Evolutionary conservation across 2,113 vertebrate genomes (phyloP).

Genomic region (Equus quagga): DNA sequence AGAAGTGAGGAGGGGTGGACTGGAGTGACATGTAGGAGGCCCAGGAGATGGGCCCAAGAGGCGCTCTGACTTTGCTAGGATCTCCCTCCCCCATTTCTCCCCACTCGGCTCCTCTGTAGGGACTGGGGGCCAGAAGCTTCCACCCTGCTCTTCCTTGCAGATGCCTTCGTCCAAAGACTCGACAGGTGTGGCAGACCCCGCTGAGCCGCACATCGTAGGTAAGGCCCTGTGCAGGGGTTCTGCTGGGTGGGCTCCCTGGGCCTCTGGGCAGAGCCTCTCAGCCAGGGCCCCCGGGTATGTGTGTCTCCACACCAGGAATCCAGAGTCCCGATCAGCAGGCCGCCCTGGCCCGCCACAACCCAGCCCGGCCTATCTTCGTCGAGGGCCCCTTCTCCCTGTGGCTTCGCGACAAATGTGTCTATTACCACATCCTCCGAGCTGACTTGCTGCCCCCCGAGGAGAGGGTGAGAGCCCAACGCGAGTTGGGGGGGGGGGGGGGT

Average conservation of each 20-base stretch:
- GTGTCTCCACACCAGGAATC: constrained; percentile 85
- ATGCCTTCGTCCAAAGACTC: constrained; percentile 51
- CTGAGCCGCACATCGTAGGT: constrained; percentile 72
- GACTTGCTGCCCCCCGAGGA: constrained; percentile 87
- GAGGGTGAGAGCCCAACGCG: constrained; percentile 81
- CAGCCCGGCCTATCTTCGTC: constrained; percentile 89
- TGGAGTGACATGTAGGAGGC: background rate
- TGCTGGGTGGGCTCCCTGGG: background rate
- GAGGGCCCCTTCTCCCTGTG: constrained; percentile 95
- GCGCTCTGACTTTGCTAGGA: background rate
- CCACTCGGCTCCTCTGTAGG: background rate
- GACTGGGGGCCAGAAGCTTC: background rate
- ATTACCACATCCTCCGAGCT: constrained; percentile 93
- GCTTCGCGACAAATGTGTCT: constrained; percentile 90
- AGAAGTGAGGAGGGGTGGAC: background rate
- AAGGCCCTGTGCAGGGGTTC: background rate
- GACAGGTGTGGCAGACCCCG: background rate
- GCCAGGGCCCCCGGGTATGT: background rate
- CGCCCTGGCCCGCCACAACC: constrained; percentile 89
- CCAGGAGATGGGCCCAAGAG: background rate
- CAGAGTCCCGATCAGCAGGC: constrained; percentile 92
- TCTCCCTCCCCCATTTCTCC: background rate
- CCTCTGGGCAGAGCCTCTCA: background rate
- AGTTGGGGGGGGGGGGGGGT: fast-evolving
- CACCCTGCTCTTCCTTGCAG: constrained; percentile 33